Evolutionary conservation across 2,888 invertebrate genomes (phyloP), one percentile per base, ranked within the genome.

Genomic region (Dryadula phaetusa): DNA sequence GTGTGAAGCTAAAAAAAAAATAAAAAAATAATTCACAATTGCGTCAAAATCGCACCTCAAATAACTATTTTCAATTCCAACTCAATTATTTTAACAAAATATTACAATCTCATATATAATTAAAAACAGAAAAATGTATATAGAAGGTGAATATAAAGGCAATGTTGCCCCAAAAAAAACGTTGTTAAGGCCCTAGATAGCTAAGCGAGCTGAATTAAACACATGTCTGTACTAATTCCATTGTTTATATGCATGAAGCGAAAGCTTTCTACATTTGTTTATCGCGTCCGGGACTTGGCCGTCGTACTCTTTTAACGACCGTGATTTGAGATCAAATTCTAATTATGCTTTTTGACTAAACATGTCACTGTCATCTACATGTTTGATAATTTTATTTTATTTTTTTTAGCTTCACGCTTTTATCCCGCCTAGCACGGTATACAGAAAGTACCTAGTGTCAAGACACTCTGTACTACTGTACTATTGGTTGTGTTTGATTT

Each of bases 201-300:
- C 54, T 56, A 22, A 75, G 76, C 76, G 76, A 79, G 80, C 76
- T 77, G 82, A 88, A 89, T 88, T 86, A 88, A 90, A 90, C 90
- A 88, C 87, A 89, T 87, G 86, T 71, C 74, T 46, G 53, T 76
- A 82, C 84, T 91, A 91, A 91, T 91, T 89, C 81, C 80, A 86
- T 88, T 86, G 90, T 91, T 91, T 89, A 89, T 90, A 91, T 92
- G 90, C 91, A 91, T 89, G 83, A 81, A 83, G 80, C 78, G 78
- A 69, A 74, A 80, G 76, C 81, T 82, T 76, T 79, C 81, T 83
- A 78, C 82, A 79, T 82, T 84, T 86, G 85, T 88, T 89, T 88
- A 89, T 89, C 85, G 85, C 84, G 79, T 77, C 77, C 75, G 79
- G 82, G 84, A 86, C 84, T 88, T 86, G 78, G 77, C 67, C 70